Evolutionary conservation across 2,113 vertebrate species (phyloP).

Genomic region (Boleophthalmus pectinirostris): DNA sequence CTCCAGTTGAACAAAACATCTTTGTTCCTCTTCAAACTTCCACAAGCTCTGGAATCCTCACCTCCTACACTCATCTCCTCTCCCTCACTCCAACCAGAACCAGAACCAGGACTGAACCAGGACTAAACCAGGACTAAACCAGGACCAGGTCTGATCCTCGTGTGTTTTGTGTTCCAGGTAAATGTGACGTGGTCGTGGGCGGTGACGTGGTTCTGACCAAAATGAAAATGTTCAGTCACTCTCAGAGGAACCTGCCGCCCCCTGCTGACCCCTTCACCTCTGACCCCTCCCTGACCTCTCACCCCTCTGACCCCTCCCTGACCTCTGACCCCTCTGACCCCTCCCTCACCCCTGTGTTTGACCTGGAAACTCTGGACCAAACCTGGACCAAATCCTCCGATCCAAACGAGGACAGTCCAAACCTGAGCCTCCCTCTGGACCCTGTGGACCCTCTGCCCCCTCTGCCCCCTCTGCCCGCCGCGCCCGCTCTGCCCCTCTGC

Average conservation of each 20-base stretch:
- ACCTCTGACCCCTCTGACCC: slow-evolving; percentile 41
- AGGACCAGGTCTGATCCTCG: slow-evolving; percentile 9
- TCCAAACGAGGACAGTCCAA: too few species aligned
- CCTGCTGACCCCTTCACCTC: slow-evolving; percentile 43
- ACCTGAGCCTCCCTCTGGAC: slow-evolving; percentile 11
- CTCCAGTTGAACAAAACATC: neutral
- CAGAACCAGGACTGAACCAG: too few species aligned
- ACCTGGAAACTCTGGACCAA: slow-evolving; percentile 25
- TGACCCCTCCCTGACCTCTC: slow-evolving; percentile 4
- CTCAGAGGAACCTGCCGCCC: slow-evolving; percentile 59
- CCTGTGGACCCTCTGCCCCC: neutral
- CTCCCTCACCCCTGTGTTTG: too few species aligned
- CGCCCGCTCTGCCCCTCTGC: too few species aligned
- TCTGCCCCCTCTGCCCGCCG: too few species aligned
- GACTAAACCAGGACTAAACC: too few species aligned
- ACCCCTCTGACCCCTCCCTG: slow-evolving; percentile 31
- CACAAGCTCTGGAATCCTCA: too few species aligned
- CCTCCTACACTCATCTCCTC: too few species aligned
- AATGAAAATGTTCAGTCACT: slow-evolving; percentile 81
- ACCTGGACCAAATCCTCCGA: slow-evolving; percentile 8
- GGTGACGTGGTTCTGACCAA: slow-evolving; percentile 85
- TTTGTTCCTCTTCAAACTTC: neutral
- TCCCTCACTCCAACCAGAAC: too few species aligned
- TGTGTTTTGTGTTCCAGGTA: slow-evolving; percentile 66
- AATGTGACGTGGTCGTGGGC: slow-evolving; percentile 74